These are phyloP conservation scores for Heliconius hewitsoni DNA, from an alignment of 1,140 invertebrate genomes.

Conservation along the genomic window DNA sequence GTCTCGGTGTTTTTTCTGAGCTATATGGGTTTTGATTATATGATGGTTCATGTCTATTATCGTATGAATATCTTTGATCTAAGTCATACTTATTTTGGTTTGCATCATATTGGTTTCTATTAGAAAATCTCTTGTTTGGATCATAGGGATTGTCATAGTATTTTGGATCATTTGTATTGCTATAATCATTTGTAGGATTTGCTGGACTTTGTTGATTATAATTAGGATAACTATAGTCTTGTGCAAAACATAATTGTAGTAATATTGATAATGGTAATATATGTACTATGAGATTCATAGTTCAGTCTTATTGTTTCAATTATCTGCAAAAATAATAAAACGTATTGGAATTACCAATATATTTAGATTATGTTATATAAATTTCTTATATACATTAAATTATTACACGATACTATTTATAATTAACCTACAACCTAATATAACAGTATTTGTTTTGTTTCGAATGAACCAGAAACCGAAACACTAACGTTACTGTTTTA, in stretches of 20 bases:
- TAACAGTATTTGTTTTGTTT: constrained; percentile 6
- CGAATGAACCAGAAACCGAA: background rate
- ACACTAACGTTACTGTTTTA: background rate
- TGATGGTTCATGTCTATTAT: constrained; percentile 58
- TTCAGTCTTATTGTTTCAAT: constrained; percentile 60
- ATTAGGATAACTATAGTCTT: constrained; percentile 64
- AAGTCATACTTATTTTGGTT: constrained; percentile 54
- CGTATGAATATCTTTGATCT: constrained; percentile 57
- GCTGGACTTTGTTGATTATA: constrained; percentile 58
- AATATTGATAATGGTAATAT: constrained; percentile 52
- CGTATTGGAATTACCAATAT: background rate
- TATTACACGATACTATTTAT: background rate
- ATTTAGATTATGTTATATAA: background rate
- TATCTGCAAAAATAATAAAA: constrained; percentile 48
- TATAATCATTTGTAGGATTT: constrained; percentile 67
- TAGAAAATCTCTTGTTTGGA: constrained; percentile 54
- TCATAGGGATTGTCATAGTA: constrained; percentile 68
- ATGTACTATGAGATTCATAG: constrained; percentile 66
- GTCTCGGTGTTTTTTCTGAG: constrained; percentile 57
- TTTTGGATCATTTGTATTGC: constrained; percentile 54
- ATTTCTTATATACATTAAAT: background rate
- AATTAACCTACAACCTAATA: background rate
- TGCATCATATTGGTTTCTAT: constrained; percentile 55
- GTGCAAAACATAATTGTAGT: constrained; percentile 52
- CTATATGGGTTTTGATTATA: constrained; percentile 54